phyloP scores from a whole-genome alignment of 2,113 vertebrate genomes.

The Leucopsar rothschildi region DNA sequence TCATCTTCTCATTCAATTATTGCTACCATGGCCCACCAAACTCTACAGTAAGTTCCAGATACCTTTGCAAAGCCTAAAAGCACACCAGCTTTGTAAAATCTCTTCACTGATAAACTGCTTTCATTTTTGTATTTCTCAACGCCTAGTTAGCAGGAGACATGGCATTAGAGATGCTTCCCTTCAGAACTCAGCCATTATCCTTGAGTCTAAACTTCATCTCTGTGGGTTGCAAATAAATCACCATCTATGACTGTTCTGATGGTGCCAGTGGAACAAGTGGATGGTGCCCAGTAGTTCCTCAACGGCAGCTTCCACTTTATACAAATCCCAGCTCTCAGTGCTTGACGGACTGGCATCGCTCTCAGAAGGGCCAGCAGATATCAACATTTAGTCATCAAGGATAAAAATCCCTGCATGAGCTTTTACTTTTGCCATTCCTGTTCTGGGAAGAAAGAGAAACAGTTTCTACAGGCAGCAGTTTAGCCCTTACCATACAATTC shows the following conservation, averaged over 20 bases:
- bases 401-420: not conserved
- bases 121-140: not conserved
- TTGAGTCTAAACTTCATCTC: not conserved
- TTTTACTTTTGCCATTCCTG: not conserved
- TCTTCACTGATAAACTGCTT: not conserved
- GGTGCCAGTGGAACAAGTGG: not conserved
- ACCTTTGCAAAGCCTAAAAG: not conserved
- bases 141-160: not conserved
- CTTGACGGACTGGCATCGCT: not conserved
- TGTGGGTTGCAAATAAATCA: not conserved
- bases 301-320: fast-evolving
- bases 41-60: not conserved
- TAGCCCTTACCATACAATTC: not conserved
- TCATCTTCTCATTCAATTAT: not conserved
- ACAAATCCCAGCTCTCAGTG: not conserved
- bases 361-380: not conserved
- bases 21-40: not conserved
- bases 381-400: not conserved
- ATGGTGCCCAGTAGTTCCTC: not conserved
- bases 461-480: not conserved
- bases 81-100: not conserved
- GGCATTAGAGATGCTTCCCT: not conserved
- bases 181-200: not conserved
- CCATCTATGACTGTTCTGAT: not conserved
- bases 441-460: not conserved